A percentile compares a stretch with the other conserved stretches of the same genome.
Evolutionary conservation across 2,888 invertebrate genomes (phyloP).

Genomic region (Scaptomyza polygonia): DNA sequence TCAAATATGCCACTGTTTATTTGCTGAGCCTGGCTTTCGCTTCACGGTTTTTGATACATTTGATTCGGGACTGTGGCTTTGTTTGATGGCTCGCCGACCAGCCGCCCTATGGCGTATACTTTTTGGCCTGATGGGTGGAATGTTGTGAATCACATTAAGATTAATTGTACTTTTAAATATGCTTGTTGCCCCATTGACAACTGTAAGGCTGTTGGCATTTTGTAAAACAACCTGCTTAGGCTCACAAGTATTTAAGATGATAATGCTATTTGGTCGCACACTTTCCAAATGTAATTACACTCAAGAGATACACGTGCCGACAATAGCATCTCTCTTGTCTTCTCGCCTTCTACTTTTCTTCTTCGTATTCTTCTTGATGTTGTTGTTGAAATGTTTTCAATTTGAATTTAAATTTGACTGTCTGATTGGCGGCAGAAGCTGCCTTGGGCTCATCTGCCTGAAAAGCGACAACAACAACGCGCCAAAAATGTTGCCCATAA

Average conservation of each 20-base stretch:
- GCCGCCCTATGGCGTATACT: constrained; percentile 5
- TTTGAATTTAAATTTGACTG: constrained; percentile 62
- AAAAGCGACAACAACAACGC: constrained; percentile 18
- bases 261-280: constrained; percentile 55
- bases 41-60: constrained; percentile 57
- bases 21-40: constrained; percentile 52
- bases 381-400: constrained; percentile 43
- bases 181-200: constrained; percentile 59
- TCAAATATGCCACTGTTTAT: constrained; percentile 60
- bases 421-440: constrained; percentile 13
- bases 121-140: constrained; percentile 30
- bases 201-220: constrained; percentile 30
- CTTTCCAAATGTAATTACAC: constrained; percentile 76
- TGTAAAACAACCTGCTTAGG: constrained; percentile 3
- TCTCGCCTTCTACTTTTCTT: neutral
- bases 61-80: constrained; percentile 33
- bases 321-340: constrained; percentile 39
- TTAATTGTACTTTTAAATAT: constrained; percentile 62
- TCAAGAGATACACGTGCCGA: constrained; percentile 75
- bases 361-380: constrained; percentile 20
- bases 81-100: constrained; percentile 27
- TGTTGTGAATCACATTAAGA: constrained; percentile 57
- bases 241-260: constrained; percentile 41
- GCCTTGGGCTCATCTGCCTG: constrained; percentile 44
- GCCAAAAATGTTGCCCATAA: constrained; percentile 24